Evolutionary conservation across 2,888 invertebrate genomes (phyloP).

Genomic region (Philaethria dido): DNA sequence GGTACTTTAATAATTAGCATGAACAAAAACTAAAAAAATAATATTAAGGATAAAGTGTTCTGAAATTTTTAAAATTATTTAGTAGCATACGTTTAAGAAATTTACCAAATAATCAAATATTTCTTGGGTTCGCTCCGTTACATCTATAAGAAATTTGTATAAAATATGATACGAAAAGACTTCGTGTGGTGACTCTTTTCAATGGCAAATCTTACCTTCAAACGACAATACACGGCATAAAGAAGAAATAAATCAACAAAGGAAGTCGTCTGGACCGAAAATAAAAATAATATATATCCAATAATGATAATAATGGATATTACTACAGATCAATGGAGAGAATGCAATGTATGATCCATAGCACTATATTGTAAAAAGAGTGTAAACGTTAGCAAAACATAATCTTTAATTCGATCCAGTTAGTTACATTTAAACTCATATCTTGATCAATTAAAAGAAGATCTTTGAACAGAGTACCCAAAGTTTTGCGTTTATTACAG

Average conservation of each 20-base stretch:
- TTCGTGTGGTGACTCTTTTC: neutral
- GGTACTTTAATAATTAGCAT: slow-evolving; percentile 9
- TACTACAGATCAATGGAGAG: neutral
- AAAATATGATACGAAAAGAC: slow-evolving; percentile 14
- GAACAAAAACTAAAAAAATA: slow-evolving; percentile 4
- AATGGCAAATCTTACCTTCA: slow-evolving; percentile 15
- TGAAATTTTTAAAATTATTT: neutral
- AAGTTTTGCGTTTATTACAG: slow-evolving; percentile 6
- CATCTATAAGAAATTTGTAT: slow-evolving; percentile 35
- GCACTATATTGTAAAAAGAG: neutral
- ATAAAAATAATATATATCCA: neutral
- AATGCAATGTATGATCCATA: slow-evolving; percentile 11
- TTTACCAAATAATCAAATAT: slow-evolving; percentile 30
- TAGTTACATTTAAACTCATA: neutral
- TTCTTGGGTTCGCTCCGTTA: slow-evolving; percentile 16
- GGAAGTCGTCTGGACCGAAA: slow-evolving; percentile 19
- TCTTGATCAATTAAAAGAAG: slow-evolving; percentile 13
- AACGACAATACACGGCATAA: slow-evolving; percentile 25
- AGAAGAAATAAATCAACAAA: slow-evolving; percentile 31
- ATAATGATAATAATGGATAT: neutral
- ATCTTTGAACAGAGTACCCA: slow-evolving; percentile 11
- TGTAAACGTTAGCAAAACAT: neutral
- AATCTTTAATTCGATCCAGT: slow-evolving; percentile 9
- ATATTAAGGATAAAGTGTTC: neutral
- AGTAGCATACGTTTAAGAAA: neutral